Percentiles rank a stretch among this genome's conserved stretches.
phyloP scores from a whole-genome alignment of 1,140 invertebrate genomes.

The Drosophila ercepeae region DNA sequence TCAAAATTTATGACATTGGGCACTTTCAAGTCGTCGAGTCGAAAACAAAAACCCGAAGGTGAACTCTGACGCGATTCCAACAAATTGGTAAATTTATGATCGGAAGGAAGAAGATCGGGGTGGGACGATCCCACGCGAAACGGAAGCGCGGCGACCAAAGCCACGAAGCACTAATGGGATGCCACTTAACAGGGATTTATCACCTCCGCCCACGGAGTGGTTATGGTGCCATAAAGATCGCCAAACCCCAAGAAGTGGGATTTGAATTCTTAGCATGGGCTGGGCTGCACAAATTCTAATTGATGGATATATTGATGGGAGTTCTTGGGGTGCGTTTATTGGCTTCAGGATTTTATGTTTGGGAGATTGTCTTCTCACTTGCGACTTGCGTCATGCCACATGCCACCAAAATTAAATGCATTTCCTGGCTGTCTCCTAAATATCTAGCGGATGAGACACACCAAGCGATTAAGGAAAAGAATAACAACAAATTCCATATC shows the following conservation, averaged over 20 bases:
- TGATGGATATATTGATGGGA: slow-evolving; percentile 37
- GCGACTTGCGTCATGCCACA: too few species aligned
- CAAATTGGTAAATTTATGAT: slow-evolving; percentile 64
- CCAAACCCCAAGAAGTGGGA: slow-evolving; percentile 4
- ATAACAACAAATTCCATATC: slow-evolving; percentile 54
- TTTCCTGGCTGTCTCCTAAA: slow-evolving; percentile 54
- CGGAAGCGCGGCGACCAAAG: slow-evolving; percentile 50
- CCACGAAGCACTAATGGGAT: slow-evolving; percentile 45
- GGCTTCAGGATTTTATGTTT: not conserved
- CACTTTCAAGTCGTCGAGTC: slow-evolving; percentile 42
- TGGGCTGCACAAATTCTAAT: slow-evolving; percentile 24
- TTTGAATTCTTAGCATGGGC: not conserved
- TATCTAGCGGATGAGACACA: slow-evolving; percentile 35
- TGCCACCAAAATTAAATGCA: slow-evolving; percentile 42
- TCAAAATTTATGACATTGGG: slow-evolving; percentile 61
- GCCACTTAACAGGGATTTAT: slow-evolving; percentile 70
- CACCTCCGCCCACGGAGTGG: slow-evolving; percentile 55
- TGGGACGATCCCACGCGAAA: slow-evolving; percentile 62
- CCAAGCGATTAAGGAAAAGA: slow-evolving; percentile 5
- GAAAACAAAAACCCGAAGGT: slow-evolving; percentile 31
- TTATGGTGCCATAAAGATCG: slow-evolving; percentile 43
- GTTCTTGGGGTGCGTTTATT: slow-evolving; percentile 14
- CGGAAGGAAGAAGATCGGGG: slow-evolving; percentile 21
- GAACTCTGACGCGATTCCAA: slow-evolving; percentile 35
- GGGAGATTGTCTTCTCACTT: too few species aligned